These are phyloP conservation scores for Tetheella fluctuosa DNA, from an alignment of 2,888 invertebrate species.

Conservation along the genomic window DNA sequence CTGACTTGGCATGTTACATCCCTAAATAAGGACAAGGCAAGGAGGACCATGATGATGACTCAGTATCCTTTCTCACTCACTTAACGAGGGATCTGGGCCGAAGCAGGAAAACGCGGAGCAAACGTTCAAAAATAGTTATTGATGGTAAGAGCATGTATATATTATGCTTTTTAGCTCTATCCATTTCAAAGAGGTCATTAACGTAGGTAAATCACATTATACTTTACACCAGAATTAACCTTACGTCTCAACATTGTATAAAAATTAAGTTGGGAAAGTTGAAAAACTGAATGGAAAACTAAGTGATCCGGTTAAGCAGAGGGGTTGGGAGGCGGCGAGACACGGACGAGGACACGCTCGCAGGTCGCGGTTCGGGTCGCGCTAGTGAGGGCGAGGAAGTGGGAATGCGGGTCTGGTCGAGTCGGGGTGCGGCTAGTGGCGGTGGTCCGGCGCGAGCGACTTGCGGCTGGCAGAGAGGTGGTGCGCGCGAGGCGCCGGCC, in stretches of 20 bases:
- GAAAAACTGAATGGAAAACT: background rate
- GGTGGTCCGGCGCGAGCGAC: constrained; percentile 81
- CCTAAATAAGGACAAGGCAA: background rate
- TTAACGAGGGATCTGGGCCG: too few species aligned
- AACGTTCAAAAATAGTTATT: background rate
- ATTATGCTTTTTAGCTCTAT: background rate
- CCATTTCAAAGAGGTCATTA: background rate
- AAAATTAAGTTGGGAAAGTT: background rate
- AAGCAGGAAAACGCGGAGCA: background rate
- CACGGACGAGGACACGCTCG: background rate
- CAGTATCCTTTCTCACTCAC: background rate
- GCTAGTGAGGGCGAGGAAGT: background rate
- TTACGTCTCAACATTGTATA: background rate
- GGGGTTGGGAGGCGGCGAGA: background rate
- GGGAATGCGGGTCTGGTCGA: background rate
- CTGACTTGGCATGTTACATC: background rate
- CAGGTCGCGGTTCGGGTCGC: background rate
- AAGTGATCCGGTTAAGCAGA: background rate
- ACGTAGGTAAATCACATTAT: too few species aligned
- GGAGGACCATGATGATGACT: background rate
- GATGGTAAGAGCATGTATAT: background rate
- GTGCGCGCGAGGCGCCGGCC: constrained; percentile 72
- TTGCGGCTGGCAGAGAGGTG: constrained; percentile 82
- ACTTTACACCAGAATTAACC: background rate
- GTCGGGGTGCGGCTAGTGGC: constrained; percentile 23